Evolutionary conservation across 2,113 vertebrate genomes (phyloP), one percentile per base, ranked within the genome.

Genomic region (Tretioscincus oriximinensis): DNA sequence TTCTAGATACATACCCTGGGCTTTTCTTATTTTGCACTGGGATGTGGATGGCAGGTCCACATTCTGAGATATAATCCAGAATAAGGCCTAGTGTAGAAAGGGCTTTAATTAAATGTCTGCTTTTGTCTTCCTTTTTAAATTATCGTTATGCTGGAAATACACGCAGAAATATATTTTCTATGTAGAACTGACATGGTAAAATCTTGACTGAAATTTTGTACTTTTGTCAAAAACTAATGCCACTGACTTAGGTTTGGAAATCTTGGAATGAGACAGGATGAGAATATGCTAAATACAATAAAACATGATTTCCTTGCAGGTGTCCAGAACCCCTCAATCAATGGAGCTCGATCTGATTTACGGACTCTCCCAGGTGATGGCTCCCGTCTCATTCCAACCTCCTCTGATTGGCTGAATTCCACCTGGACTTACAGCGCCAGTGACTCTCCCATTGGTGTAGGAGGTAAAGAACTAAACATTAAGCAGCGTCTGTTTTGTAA

Each of bases 351-450:
- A 21, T 58, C 24, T 31, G 71, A 81, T 12, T 80, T 73, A 9
- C 64, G 65, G 81, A 76, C 67, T 69, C 76, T 18, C 63, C 84
- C 31, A 85, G 86, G 82, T 28, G 81, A 89, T 21, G 73, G 73
- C 31, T 70, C 73, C 77, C 78, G 9, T 18, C 47, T 80, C 9
- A 76, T 72, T 2, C 86, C 84, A 2, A 88, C 41, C 28, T 41
- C 85, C 65, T 77, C 61, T 0, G 83, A 87, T 11, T 72, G 84
- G 74, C 31, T 83, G 68, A 91, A 93, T 68, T 73, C 35, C 67
- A 93, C 91, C 88, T 90, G 91, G 86, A 89, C 90, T 73, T 88
- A 86, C 78, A 49, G 74, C 60, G 83, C 90, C 3, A 81, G 85
- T 26, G 28, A 81, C 28, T 74, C 90, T 1, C 84, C 81, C 51